A percentile compares a stretch with the other conserved stretches of the same genome.
phyloP scores from a whole-genome alignment of 2,797 vertebrate genomes.

The Xenops minutus region DNA sequence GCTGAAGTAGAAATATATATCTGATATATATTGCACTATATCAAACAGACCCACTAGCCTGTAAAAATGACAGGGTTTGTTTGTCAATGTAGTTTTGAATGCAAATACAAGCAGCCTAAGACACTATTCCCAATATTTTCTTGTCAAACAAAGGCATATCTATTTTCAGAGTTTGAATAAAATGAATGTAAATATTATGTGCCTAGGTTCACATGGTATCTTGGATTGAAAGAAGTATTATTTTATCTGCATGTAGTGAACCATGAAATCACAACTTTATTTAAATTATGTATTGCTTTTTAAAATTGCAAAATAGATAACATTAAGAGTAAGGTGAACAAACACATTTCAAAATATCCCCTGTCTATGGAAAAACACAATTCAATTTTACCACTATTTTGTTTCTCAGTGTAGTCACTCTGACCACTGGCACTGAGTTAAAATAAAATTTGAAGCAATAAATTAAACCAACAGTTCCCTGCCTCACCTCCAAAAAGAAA shows the following conservation, averaged over 20 bases:
- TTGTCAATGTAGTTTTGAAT: not conserved
- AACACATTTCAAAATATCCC: not conserved
- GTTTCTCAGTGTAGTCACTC: not conserved
- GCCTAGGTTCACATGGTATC: not conserved
- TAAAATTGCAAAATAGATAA: accelerated
- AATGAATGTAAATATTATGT: not conserved
- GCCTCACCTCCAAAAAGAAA: not conserved
- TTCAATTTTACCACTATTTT: not conserved
- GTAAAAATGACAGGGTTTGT: not conserved
- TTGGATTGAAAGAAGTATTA: not conserved
- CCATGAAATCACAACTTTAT: not conserved
- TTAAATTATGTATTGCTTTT: not conserved
- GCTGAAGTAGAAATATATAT: not conserved
- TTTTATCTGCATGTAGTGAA: not conserved
- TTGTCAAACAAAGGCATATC: not conserved
- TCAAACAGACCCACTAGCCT: not conserved
- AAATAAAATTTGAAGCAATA: not conserved
- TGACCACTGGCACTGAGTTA: not conserved
- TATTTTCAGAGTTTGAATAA: not conserved
- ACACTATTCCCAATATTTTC: not conserved
- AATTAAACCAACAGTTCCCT: not conserved
- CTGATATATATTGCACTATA: not conserved
- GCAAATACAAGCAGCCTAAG: not conserved
- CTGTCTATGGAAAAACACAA: not conserved
- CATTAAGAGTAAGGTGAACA: not conserved